phyloP scores from a whole-genome alignment of 2,113 vertebrate genomes.

The Ovis canadensis region DNA sequence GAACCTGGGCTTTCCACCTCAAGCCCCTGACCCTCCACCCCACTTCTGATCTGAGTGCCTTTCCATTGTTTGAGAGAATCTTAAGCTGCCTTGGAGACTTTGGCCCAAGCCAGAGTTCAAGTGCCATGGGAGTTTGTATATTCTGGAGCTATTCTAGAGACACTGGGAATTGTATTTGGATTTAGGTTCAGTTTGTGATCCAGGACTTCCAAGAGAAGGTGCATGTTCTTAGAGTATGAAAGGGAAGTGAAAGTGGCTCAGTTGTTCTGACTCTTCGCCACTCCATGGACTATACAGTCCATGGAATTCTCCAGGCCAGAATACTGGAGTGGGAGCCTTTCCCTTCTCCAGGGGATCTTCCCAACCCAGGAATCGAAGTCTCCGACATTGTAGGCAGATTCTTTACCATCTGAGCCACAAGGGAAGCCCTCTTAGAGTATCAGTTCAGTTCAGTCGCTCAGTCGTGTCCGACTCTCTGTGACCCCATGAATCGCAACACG shows the following conservation, averaged over 20 bases:
- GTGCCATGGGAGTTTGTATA: neutral
- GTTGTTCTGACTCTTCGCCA: rapidly evolving
- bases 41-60: neutral
- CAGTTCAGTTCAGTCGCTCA: too few relatives aligned
- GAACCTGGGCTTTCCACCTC: neutral
- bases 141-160: neutral
- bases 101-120: neutral
- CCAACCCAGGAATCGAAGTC: neutral
- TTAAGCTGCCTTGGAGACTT: neutral
- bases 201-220: neutral
- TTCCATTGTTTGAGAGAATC: neutral
- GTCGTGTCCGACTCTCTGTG: rapidly evolving
- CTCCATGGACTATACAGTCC: neutral
- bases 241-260: neutral
- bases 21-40: neutral
- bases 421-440: neutral
- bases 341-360: neutral
- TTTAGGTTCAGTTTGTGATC: neutral
- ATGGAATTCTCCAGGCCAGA: neutral
- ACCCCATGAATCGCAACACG: too few relatives aligned
- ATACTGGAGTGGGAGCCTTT: neutral
- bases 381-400: neutral
- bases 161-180: neutral
- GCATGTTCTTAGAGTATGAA: neutral
- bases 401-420: neutral